Evolutionary conservation across 2,797 vertebrate species (phyloP).

Genomic region (Myripristis murdjan): DNA sequence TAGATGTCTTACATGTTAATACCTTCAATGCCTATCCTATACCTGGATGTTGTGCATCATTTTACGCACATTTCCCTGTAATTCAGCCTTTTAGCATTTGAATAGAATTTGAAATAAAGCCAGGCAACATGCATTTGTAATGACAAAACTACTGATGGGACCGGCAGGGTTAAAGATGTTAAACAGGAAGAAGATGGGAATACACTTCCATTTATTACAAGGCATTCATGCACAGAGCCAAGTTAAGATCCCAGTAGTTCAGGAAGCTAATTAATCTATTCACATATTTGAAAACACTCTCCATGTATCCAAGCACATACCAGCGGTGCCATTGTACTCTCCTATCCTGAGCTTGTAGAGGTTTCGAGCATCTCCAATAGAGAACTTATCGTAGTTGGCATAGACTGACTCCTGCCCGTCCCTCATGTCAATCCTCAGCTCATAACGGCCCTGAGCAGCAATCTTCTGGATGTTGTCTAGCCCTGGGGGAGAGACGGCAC

Average conservation of each 20-base stretch:
- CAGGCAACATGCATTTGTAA: too few relatives aligned
- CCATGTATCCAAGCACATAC: conserved; percentile 72
- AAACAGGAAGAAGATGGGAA: background rate
- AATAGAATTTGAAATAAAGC: too few relatives aligned
- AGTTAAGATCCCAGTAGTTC: conserved; percentile 1
- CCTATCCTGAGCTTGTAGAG: conserved; percentile 96
- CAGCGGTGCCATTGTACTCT: conserved; percentile 96
- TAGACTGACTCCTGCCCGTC: conserved; percentile 93
- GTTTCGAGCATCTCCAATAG: conserved; percentile 90
- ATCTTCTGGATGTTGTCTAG: conserved; percentile 96
- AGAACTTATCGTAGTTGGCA: conserved; percentile 95
- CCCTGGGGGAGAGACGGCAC: conserved; percentile 79
- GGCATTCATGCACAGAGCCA: background rate
- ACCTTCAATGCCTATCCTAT: too few relatives aligned
- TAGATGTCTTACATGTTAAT: too few relatives aligned
- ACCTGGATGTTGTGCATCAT: too few relatives aligned
- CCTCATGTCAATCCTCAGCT: conserved; percentile 96
- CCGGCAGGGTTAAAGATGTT: too few relatives aligned
- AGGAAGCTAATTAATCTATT: background rate
- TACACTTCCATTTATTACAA: background rate
- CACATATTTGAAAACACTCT: background rate
- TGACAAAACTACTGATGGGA: too few relatives aligned
- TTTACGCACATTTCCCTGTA: too few relatives aligned
- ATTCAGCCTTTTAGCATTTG: too few relatives aligned
- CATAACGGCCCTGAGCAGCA: conserved; percentile 93